phyloP scores from a whole-genome alignment of 1,140 invertebrate species.

The Drosophila prosaltans region DNA sequence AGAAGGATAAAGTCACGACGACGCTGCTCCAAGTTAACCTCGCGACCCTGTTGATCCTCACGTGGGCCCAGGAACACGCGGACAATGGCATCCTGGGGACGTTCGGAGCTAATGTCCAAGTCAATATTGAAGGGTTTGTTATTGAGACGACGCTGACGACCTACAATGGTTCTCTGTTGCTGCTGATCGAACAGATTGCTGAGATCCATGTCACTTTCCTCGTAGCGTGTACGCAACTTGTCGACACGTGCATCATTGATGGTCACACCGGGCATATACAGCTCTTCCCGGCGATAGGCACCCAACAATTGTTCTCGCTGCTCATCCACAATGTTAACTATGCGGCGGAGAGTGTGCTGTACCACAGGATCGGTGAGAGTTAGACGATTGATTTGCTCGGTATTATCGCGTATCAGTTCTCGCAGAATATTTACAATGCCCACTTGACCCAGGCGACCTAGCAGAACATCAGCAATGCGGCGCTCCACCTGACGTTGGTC shows the following conservation, averaged over 20 bases:
- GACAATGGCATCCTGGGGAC: constrained; percentile 83
- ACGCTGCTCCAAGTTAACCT: constrained; percentile 85
- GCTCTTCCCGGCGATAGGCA: constrained; percentile 84
- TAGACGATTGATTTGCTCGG: constrained; percentile 43
- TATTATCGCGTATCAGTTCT: constrained; percentile 39
- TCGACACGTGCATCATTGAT: constrained; percentile 86
- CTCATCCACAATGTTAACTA: constrained; percentile 84
- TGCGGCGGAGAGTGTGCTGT: constrained; percentile 86
- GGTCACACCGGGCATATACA: constrained; percentile 85
- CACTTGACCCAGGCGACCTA: constrained; percentile 53
- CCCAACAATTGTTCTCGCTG: constrained; percentile 85
- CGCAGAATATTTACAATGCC: constrained; percentile 57
- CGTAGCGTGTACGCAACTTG: constrained; percentile 68
- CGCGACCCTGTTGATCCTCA: constrained; percentile 84
- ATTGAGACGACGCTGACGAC: constrained; percentile 85
- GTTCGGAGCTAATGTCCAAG: constrained; percentile 84
- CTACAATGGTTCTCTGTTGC: constrained; percentile 34
- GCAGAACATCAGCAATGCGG: constrained; percentile 46
- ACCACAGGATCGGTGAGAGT: constrained; percentile 86
- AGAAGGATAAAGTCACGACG: constrained; percentile 87
- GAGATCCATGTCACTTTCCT: constrained; percentile 61
- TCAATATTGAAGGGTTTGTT: constrained; percentile 87
- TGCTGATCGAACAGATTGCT: constrained; percentile 80
- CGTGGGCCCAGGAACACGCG: constrained; percentile 86
- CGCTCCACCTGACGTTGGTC: constrained; percentile 45